A percentile compares a stretch with the other conserved stretches of the same genome.
Conservation (phyloP, 2,797 vertebrate genomes). For the Rhinogobio ventralis region DNA sequence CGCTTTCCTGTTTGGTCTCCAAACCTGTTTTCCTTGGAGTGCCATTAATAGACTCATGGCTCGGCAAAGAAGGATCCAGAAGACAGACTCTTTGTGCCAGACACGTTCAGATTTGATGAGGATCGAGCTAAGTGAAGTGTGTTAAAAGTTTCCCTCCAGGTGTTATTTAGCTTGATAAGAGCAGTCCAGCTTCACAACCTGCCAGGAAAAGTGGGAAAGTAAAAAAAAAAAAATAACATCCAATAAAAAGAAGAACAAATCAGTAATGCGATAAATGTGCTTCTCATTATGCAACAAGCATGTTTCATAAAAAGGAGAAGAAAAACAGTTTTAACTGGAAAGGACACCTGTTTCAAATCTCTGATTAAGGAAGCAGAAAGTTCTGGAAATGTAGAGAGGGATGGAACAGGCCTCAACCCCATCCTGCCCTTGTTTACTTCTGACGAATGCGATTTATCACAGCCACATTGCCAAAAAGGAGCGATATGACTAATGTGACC, state of each 20-base stretch:
- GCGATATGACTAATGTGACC: conserved; percentile 35
- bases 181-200: conserved; percentile 35
- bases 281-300: conserved; percentile 56
- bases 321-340: conserved; percentile 57
- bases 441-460: conserved; percentile 21
- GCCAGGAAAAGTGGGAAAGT: conserved; percentile 1
- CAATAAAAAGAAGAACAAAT: conserved; percentile 50
- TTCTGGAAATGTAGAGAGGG: conserved; percentile 48
- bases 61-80: conserved; percentile 42
- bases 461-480: conserved; percentile 39
- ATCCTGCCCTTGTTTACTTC: conserved; percentile 3
- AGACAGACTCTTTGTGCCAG: conserved; percentile 47
- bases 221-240: conserved; percentile 25
- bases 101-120: conserved; percentile 53
- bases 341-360: conserved; percentile 78
- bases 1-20: conserved; percentile 55
- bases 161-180: conserved; percentile 54
- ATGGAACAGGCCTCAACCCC: conserved; percentile 16
- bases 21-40: conserved; percentile 60
- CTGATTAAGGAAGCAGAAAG: conserved; percentile 64
- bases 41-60: conserved; percentile 43
- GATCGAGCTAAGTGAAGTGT: conserved; percentile 52
- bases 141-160: conserved; percentile 51
- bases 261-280: conserved; percentile 43
- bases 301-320: conserved; percentile 45